phyloP scores from a whole-genome alignment of 2,797 vertebrate genomes.

The Dermochelys coriacea region DNA sequence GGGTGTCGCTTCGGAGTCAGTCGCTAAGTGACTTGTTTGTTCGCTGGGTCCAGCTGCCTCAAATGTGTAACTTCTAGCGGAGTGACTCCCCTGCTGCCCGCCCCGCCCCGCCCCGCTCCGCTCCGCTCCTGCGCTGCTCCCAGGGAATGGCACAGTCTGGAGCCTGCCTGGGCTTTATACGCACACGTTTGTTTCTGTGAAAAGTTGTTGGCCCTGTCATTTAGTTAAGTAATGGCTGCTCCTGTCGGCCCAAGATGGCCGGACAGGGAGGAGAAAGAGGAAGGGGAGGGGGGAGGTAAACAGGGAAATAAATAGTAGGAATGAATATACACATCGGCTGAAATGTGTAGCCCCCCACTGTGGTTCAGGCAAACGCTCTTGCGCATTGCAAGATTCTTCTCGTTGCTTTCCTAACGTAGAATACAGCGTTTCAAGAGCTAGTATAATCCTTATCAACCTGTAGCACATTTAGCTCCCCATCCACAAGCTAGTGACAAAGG shows the following conservation, averaged over 20 bases:
- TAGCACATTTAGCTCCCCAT: conserved; percentile 75
- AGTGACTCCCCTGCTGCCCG: neutral
- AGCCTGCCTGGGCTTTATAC: neutral
- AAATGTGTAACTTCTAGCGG: neutral
- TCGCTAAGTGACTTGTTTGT: conserved; percentile 77
- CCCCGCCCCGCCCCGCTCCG: conserved; percentile 1
- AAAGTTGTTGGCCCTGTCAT: conserved; percentile 87
- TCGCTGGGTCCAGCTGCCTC: conserved; percentile 43
- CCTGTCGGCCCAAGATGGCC: conserved; percentile 91
- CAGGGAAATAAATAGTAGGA: conserved; percentile 79
- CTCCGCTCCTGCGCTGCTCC: conserved; percentile 9
- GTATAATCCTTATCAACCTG: conserved; percentile 79
- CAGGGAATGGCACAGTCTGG: conserved; percentile 16
- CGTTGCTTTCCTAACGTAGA: conserved; percentile 38
- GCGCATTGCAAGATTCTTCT: conserved; percentile 39
- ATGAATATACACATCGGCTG: conserved; percentile 24
- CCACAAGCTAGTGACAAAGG: conserved; percentile 75
- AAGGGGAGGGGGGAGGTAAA: conserved; percentile 78
- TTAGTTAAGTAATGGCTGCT: conserved; percentile 91
- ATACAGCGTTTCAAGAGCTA: conserved; percentile 36
- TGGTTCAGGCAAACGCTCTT: conserved; percentile 21
- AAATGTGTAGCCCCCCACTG: conserved; percentile 5
- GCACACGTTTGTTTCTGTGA: conserved; percentile 67
- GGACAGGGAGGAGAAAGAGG: conserved; percentile 86
- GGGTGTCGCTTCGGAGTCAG: neutral